Evolutionary conservation across 2,797 vertebrate species (phyloP), one percentile per base, ranked within the genome.

Genomic region (Eidolon dupreanum): DNA sequence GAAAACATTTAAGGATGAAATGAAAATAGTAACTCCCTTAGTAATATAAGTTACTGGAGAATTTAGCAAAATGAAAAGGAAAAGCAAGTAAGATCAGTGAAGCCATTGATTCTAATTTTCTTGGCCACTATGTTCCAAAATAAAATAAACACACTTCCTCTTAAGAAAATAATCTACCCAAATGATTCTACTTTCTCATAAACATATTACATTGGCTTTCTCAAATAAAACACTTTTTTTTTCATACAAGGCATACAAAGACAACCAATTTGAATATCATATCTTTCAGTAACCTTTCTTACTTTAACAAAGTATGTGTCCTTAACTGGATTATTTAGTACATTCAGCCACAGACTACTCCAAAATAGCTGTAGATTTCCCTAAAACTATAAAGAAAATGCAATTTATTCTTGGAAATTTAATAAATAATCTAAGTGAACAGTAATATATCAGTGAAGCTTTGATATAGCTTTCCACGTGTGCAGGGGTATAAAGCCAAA

Each of bases 391-490:
- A 59, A 79, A 94, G 31, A 41, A 89, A 65, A 0, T 83, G 7
- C 49, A 74, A 84, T 53, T 46, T 86, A 84, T 55, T 79, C n/a
- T 82, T 79, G 22, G 28, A 93, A 91, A 93, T 8, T 20, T 12
- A 91, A 87, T 43, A 90, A 91, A 61, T 68, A 74, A 93, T 46
- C 6, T 43, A 82, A 74, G 33, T 17, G 13, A 73, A 79, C 38
- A 74, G 75, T 85, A 66, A 90, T 26, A 19, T 3, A 91, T 59
- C 41, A 90, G 55, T 59, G 38, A 82, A 28, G 68, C 75, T 92
- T 36, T 89, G 90, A 79, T 71, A 65, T 3, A 91, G 78, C 85
- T 88, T 97, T 70, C 85, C 73, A 16, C 51, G 84, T 85, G 96
- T 95, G 55, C 93, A 82, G 53, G 36, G 6, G 28, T 6, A 91